phyloP scores from a whole-genome alignment of 2,113 vertebrate genomes.

The Osmerus mordax region DNA sequence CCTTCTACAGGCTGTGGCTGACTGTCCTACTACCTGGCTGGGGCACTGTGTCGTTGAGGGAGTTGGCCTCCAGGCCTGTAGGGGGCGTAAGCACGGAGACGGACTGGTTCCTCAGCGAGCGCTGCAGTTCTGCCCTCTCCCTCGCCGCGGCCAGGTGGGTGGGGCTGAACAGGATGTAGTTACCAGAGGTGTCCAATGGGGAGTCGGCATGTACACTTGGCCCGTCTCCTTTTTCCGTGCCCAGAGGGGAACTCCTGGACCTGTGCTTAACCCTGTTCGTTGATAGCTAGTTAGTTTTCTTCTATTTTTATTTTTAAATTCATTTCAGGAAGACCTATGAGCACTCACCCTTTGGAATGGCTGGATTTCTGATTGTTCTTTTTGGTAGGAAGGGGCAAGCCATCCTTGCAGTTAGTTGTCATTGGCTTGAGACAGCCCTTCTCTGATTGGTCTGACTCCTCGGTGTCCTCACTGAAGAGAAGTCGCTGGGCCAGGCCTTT shows the following conservation, averaged over 20 bases:
- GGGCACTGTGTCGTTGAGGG: slow-evolving; percentile 55
- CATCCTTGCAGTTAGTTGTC: neutral
- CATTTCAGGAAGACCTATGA: neutral
- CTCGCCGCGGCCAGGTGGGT: slow-evolving; percentile 54
- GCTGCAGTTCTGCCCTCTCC: slow-evolving; percentile 53
- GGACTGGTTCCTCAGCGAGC: slow-evolving; percentile 42
- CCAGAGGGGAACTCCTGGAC: slow-evolving; percentile 19
- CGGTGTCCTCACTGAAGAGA: slow-evolving; percentile 66
- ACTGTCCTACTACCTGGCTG: slow-evolving; percentile 45
- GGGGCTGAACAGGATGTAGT: slow-evolving; percentile 76
- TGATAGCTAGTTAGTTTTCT: no score
- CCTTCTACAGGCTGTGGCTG: neutral
- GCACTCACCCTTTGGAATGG: slow-evolving; percentile 38
- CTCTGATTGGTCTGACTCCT: slow-evolving; percentile 23
- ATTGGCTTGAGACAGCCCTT: neutral
- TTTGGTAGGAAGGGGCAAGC: slow-evolving; percentile 16
- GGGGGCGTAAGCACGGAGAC: slow-evolving; percentile 79
- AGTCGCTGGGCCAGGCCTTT: slow-evolving; percentile 67
- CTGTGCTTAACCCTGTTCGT: slow-evolving; percentile 15
- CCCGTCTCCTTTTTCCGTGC: slow-evolving; percentile 3
- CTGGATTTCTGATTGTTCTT: slow-evolving; percentile 13
- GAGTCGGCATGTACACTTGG: slow-evolving; percentile 4
- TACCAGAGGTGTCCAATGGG: slow-evolving; percentile 39
- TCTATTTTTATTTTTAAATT: no score
- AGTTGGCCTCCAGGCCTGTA: slow-evolving; percentile 71